phyloP scores from a whole-genome alignment of 1,140 invertebrate genomes.

The Aphelinus atriplicis region DNA sequence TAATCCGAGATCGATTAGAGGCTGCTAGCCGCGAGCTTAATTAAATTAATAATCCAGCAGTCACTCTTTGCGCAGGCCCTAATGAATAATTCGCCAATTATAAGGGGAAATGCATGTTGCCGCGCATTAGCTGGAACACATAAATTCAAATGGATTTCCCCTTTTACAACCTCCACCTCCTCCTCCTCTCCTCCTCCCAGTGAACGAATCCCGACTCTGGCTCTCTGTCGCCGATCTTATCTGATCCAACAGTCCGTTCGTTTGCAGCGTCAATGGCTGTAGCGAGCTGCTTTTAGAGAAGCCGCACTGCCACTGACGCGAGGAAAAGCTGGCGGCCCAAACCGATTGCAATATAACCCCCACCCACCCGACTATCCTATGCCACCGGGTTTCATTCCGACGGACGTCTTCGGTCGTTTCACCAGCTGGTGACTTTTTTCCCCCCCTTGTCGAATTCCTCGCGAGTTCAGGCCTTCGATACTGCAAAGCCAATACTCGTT shows the following conservation, averaged over 20 bases:
- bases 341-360: too few relatives aligned
- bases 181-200: not conserved
- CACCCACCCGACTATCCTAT: too few relatives aligned
- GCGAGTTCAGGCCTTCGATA: too few relatives aligned
- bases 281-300: not conserved
- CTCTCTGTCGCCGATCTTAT: slow-evolving; percentile 10
- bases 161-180: not conserved
- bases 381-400: too few relatives aligned
- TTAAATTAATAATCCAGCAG: slow-evolving; percentile 16
- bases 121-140: not conserved
- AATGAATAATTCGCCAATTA: slow-evolving; percentile 22
- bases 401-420: too few relatives aligned
- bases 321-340: too few relatives aligned
- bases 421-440: too few relatives aligned
- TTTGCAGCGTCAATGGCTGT: slow-evolving; percentile 7
- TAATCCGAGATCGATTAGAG: slow-evolving; percentile 8
- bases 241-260: slow-evolving; percentile 9
- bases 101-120: not conserved
- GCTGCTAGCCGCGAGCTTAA: not conserved
- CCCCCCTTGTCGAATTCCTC: too few relatives aligned
- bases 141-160: slow-evolving; percentile 12
- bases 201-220: not conserved
- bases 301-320: too few relatives aligned
- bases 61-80: not conserved
- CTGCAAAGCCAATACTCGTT: too few relatives aligned